Evolutionary conservation across 1,140 invertebrate species (phyloP).

Genomic region (Drosophila nigrodunni): DNA sequence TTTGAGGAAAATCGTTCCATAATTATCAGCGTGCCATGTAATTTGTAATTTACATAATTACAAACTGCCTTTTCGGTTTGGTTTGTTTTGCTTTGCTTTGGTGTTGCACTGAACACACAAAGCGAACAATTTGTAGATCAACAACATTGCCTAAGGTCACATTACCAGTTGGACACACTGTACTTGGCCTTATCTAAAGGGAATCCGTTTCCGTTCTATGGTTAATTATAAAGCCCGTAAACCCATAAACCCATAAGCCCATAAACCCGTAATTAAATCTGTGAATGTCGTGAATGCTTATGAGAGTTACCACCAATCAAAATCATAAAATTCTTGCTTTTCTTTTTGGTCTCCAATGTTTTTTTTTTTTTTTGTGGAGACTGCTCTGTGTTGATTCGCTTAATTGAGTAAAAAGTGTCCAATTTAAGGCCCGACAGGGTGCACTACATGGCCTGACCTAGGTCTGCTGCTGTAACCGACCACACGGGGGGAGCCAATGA

Average conservation of each 20-base stretch:
- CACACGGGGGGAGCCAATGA: background rate
- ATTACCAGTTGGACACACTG: conserved; percentile 7
- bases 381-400: conserved; percentile 61
- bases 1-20: conserved; percentile 77
- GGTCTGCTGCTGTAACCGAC: conserved; percentile 20
- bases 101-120: conserved; percentile 14
- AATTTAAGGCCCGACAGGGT: conserved; percentile 64
- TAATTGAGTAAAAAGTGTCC: conserved; percentile 77
- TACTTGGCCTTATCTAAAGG: conserved; percentile 16
- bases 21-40: conserved; percentile 73
- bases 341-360: background rate
- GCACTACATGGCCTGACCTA: conserved; percentile 50
- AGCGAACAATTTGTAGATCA: conserved; percentile 50
- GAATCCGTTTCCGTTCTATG: conserved; percentile 59
- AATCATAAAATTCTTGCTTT: conserved; percentile 29
- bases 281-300: conserved; percentile 31
- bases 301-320: conserved; percentile 42
- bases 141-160: conserved; percentile 73
- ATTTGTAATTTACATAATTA: conserved; percentile 82
- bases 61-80: conserved; percentile 52
- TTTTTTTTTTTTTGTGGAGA: background rate
- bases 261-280: conserved; percentile 58
- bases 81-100: conserved; percentile 5
- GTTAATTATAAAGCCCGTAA: conserved; percentile 28
- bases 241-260: conserved; percentile 19